These are phyloP conservation scores for Tanytarsus gracilentus DNA, from an alignment of 2,888 invertebrate species.

Conservation along the genomic window DNA sequence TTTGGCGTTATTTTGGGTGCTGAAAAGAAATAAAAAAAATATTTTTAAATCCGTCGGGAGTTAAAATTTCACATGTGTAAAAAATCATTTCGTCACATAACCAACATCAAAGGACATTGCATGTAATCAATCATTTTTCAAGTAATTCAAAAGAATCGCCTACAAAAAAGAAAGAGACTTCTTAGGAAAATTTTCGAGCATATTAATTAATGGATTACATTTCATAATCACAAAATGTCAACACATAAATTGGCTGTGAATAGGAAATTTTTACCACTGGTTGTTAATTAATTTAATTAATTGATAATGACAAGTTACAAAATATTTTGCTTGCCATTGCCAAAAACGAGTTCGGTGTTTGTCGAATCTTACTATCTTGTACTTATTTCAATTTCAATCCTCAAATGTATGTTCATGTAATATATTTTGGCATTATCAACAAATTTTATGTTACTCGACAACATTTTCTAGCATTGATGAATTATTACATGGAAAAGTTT, in stretches of 20 bases:
- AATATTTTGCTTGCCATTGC: background rate
- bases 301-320: conserved; percentile 6
- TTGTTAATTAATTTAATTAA: conserved; percentile 6
- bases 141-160: too few species aligned
- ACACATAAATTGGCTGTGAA: conserved; percentile 4
- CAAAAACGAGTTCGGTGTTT: background rate
- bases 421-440: too few species aligned
- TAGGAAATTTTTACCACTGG: background rate
- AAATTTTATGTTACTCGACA: too few species aligned
- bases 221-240: conserved; percentile 20
- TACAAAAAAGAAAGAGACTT: too few species aligned
- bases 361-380: too few species aligned
- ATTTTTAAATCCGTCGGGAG: conserved; percentile 21
- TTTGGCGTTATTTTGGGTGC: conserved; percentile 56
- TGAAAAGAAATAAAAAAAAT: conserved; percentile 40
- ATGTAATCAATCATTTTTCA: too few species aligned
- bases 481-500: too few species aligned
- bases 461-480: too few species aligned
- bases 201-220: conserved; percentile 23
- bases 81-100: background rate
- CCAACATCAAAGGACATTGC: too few species aligned
- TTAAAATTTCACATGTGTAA: background rate
- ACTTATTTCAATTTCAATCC: too few species aligned
- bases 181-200: background rate
- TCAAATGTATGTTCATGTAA: too few species aligned